Evolutionary conservation across 1,140 invertebrate genomes (phyloP).

Genomic region (Calliphora vicina): DNA sequence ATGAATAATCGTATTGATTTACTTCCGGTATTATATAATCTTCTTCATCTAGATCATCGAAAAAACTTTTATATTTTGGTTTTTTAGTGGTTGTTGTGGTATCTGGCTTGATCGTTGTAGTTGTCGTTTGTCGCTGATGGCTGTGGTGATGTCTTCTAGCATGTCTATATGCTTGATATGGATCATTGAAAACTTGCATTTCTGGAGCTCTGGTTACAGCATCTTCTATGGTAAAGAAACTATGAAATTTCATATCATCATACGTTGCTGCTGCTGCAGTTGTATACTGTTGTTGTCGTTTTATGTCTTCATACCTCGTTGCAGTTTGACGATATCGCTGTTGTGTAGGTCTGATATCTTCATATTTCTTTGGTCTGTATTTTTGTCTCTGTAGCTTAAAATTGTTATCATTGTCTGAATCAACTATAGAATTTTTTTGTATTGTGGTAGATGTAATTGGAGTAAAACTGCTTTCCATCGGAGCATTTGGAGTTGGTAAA

Average conservation of each 20-base stretch:
- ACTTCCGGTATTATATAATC: not conserved
- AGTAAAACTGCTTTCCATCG: not conserved
- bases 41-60: not conserved
- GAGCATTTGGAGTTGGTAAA: not conserved
- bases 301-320: not conserved
- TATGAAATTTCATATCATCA: not conserved
- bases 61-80: not conserved
- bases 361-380: not conserved
- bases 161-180: slow-evolving; percentile 20
- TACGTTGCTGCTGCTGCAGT: not conserved
- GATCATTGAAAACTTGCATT: slow-evolving; percentile 26
- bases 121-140: not conserved
- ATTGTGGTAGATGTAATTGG: not conserved
- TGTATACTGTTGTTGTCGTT: not conserved
- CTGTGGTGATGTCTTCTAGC: not conserved
- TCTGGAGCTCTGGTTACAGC: not conserved
- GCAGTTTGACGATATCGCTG: not conserved
- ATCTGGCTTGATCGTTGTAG: not conserved
- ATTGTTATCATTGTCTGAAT: not conserved
- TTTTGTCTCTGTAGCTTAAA: not conserved
- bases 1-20: not conserved
- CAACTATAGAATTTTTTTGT: not conserved
- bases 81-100: not conserved
- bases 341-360: not conserved
- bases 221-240: slow-evolving; percentile 26